phyloP scores from a whole-genome alignment of 2,888 invertebrate species.

The Drosophila kanekoi region DNA sequence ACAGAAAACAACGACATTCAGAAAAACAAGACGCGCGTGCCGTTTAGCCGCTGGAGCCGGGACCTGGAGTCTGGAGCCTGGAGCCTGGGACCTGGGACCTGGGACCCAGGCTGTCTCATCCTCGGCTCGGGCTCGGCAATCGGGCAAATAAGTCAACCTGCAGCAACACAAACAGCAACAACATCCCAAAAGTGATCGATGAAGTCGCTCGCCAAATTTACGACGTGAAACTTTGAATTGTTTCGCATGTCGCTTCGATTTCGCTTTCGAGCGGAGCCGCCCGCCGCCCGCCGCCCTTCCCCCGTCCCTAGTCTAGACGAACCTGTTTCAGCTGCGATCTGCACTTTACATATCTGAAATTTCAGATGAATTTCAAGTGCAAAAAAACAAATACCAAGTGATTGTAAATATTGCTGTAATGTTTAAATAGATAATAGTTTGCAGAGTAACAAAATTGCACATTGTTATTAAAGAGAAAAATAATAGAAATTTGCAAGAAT shows the following conservation, averaged over 20 bases:
- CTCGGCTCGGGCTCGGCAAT: slow-evolving; percentile 39
- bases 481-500: too few species aligned
- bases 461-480: neutral
- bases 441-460: too few species aligned
- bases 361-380: slow-evolving; percentile 10
- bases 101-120: slow-evolving; percentile 43
- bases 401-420: too few species aligned
- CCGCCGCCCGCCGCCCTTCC: slow-evolving; percentile 12
- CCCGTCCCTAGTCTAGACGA: too few species aligned
- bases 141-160: slow-evolving; percentile 68
- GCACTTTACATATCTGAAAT: neutral
- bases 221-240: slow-evolving; percentile 84
- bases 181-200: slow-evolving; percentile 83
- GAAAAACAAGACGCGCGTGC: slow-evolving; percentile 77
- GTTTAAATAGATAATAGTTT: too few species aligned
- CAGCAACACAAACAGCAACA: slow-evolving; percentile 42
- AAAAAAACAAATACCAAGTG: too few species aligned
- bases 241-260: slow-evolving; percentile 81
- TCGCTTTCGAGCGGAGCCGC: slow-evolving; percentile 56
- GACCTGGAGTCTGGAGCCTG: slow-evolving; percentile 12
- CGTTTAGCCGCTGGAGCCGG: slow-evolving; percentile 54
- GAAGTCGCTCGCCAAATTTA: slow-evolving; percentile 84
- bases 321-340: slow-evolving; percentile 1
- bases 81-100: slow-evolving; percentile 18
- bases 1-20: slow-evolving; percentile 44